Evolutionary conservation across 1,140 invertebrate species (phyloP).

Genomic region (Triops cancriformis): DNA sequence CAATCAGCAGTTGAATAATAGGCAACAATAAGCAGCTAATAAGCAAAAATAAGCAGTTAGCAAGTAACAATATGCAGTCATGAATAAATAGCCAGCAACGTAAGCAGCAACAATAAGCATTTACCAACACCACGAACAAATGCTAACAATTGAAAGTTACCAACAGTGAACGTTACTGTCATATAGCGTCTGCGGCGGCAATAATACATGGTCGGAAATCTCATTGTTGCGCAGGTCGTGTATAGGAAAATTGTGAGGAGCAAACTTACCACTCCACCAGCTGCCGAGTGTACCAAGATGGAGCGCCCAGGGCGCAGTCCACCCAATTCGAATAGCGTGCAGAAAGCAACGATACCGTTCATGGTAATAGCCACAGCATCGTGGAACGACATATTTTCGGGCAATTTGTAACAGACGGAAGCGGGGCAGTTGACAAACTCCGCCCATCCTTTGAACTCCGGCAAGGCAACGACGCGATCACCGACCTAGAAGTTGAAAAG

Average conservation of each 20-base stretch:
- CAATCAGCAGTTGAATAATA: slow-evolving; percentile 12
- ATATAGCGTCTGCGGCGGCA: too few relatives aligned
- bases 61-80: too few relatives aligned
- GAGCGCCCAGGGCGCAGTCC: slow-evolving; percentile 66
- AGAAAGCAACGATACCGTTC: slow-evolving; percentile 77
- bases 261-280: slow-evolving; percentile 75
- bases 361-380: slow-evolving; percentile 75
- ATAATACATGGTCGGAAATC: too few relatives aligned
- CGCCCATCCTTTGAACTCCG: slow-evolving; percentile 75
- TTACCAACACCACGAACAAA: too few relatives aligned
- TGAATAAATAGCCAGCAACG: too few relatives aligned
- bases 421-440: slow-evolving; percentile 68
- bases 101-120: too few relatives aligned
- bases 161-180: too few relatives aligned
- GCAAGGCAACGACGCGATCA: slow-evolving; percentile 72
- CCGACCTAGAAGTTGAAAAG: slow-evolving; percentile 53
- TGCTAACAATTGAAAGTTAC: too few relatives aligned
- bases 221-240: too few relatives aligned
- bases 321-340: slow-evolving; percentile 73
- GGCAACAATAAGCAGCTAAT: too few relatives aligned
- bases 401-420: slow-evolving; percentile 68
- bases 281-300: slow-evolving; percentile 73
- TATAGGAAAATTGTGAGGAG: too few relatives aligned
- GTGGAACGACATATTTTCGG: slow-evolving; percentile 61
- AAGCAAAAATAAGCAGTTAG: too few relatives aligned